Evolutionary conservation across 2,797 vertebrate species (phyloP), one percentile per base, ranked within the genome.

Genomic region (Pogonophryne albipinna): DNA sequence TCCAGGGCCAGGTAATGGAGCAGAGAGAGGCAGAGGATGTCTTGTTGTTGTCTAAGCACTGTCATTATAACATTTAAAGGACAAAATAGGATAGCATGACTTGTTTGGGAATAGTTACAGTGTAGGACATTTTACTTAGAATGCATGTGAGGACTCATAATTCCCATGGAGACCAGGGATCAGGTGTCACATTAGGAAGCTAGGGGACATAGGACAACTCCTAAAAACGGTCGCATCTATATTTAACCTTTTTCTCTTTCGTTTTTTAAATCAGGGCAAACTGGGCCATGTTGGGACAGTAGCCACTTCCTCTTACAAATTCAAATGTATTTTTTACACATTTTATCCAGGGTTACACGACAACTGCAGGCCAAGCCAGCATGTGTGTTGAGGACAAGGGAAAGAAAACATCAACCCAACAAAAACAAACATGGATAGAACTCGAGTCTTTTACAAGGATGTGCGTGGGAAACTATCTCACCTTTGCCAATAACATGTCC

Each of bases 61-160:
- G 72, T 85, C 87, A 94, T 95, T 95, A 93, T 93, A 94, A 92
- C 80, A 92, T 93, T 95, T 94, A 95, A 94, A 94, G 84, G 82
- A 95, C 95, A 93, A 95, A 92, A 89, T 53, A 92, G 90, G 82
- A 85, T 91, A 53, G 83, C 87, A 76, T 91, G 90, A 66, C 88
- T 87, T 79, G 38, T 85, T 71, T 66, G 76, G 89, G 87, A 82
- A 88, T 79, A 77, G 87, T 91, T 91, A 91, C 74, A 83, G 68
- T 81, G 85, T 60, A 12, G 20, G 71, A 67, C 71, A 73, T 83
- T 50, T 71, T 78, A 47, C 62, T 60, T 20, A 70, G 55, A 78
- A 81, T 61, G 69, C 65, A 46, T 60, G 50, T n/a, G 44, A 52
- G 57, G 47, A 65, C 17, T 73, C 17, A 83, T 74, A 72, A 74